Evolutionary conservation across 2,113 vertebrate species (phyloP).

Genomic region (Sterna hirundo): DNA sequence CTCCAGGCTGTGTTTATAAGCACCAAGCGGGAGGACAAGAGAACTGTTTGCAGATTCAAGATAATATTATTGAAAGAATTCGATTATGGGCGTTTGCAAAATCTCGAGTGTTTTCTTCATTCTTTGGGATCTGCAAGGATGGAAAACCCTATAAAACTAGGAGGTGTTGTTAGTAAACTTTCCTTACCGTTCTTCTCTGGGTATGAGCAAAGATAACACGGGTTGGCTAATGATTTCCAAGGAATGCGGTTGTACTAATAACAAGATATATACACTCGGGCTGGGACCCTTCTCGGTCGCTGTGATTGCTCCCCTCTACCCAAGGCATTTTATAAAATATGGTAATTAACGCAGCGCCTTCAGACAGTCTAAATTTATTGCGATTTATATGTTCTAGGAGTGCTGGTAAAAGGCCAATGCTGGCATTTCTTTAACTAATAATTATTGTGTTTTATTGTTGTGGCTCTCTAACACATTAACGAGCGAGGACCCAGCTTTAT

Average conservation of each 20-base stretch:
- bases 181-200: neutral
- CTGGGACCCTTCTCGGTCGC: neutral
- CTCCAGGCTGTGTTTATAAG: neutral
- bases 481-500: conserved; percentile 76
- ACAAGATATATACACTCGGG: neutral
- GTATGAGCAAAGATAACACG: neutral
- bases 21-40: neutral
- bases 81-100: neutral
- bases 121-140: neutral
- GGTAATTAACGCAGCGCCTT: conserved; percentile 76
- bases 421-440: conserved; percentile 83
- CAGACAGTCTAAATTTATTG: conserved; percentile 74
- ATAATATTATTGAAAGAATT: neutral
- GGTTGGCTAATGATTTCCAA: neutral
- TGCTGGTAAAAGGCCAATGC: conserved; percentile 79
- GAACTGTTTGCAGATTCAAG: neutral
- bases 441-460: conserved; percentile 85
- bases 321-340: conserved; percentile 71
- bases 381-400: conserved; percentile 72
- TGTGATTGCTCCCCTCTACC: conserved; percentile 20
- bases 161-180: neutral
- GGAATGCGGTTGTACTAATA: conserved; percentile 6
- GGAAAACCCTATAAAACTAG: neutral
- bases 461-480: conserved; percentile 78
- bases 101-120: neutral